Evolutionary conservation across 2,113 vertebrate genomes (phyloP).

Genomic region (Mola mola): DNA sequence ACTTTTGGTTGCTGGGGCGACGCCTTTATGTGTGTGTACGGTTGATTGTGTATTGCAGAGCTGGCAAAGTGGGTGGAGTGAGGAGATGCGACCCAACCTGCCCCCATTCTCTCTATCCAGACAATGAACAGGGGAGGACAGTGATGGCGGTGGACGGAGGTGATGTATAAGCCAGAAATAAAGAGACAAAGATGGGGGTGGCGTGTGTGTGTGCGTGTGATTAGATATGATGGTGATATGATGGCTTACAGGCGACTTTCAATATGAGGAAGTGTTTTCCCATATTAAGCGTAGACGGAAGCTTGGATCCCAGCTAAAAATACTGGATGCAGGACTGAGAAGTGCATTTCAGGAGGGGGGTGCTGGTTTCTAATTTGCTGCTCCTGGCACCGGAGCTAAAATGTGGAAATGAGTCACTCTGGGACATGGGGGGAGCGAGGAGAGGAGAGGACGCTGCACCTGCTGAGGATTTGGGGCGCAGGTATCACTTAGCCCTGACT

Average conservation of each 20-base stretch:
- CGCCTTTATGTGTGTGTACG: slow-evolving; percentile 34
- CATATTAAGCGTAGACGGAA: slow-evolving; percentile 78
- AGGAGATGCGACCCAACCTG: slow-evolving; percentile 19
- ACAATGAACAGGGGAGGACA: slow-evolving; percentile 11
- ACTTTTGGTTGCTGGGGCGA: slow-evolving; percentile 45
- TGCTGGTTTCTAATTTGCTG: slow-evolving; percentile 76
- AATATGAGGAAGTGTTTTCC: slow-evolving; percentile 64
- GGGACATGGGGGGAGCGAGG: slow-evolving; percentile 59
- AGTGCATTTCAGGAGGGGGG: slow-evolving; percentile 60
- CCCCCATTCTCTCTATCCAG: slow-evolving; percentile 9
- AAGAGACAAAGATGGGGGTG: slow-evolving; percentile 5
- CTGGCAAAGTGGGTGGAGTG: slow-evolving; percentile 51
- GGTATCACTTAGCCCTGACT: slow-evolving; percentile 58
- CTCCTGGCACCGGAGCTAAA: slow-evolving; percentile 70
- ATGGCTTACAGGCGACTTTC: slow-evolving; percentile 35
- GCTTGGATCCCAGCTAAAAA: slow-evolving; percentile 80
- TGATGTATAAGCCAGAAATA: slow-evolving; percentile 3
- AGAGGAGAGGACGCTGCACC: slow-evolving; percentile 34
- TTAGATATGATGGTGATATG: slow-evolving; percentile 11
- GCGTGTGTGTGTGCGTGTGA: not conserved
- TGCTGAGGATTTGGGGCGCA: slow-evolving; percentile 47
- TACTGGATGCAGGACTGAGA: slow-evolving; percentile 73
- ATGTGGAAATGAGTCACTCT: slow-evolving; percentile 71
- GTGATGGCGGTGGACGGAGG: slow-evolving; percentile 3
- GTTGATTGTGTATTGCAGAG: slow-evolving; percentile 36